phyloP scores from a whole-genome alignment of 2,888 invertebrate genomes.

The Melolontha melolontha region DNA sequence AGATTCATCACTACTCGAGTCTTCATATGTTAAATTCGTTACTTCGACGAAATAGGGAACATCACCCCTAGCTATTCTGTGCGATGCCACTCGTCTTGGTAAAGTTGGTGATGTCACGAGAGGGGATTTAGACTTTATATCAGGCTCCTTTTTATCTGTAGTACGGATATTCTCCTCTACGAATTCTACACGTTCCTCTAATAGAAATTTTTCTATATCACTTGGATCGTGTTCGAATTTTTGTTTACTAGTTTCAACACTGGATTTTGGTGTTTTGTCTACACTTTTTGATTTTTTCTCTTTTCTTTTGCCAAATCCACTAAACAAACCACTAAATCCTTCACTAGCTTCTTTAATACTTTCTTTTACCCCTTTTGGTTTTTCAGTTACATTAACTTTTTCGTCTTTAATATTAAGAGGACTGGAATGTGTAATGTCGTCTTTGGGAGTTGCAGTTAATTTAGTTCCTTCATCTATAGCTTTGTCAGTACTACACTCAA shows the following conservation, averaged over 20 bases:
- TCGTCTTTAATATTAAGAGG: slow-evolving; percentile 44
- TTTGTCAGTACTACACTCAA: no score
- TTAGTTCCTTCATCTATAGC: background rate
- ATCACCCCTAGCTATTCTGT: slow-evolving; percentile 58
- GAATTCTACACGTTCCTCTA: slow-evolving; percentile 47
- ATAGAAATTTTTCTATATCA: slow-evolving; percentile 41
- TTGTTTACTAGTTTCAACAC: slow-evolving; percentile 1
- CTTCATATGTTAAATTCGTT: slow-evolving; percentile 55
- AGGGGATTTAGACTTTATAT: slow-evolving; percentile 45
- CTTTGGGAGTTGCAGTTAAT: background rate
- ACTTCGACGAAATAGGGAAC: slow-evolving; percentile 62
- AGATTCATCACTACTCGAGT: slow-evolving; percentile 56
- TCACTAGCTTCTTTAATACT: slow-evolving; percentile 18
- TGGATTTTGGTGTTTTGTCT: background rate
- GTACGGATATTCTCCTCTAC: slow-evolving; percentile 9
- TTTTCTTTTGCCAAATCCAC: slow-evolving; percentile 39
- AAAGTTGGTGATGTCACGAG: slow-evolving; percentile 63
- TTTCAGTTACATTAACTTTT: slow-evolving; percentile 46
- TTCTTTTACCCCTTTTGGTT: slow-evolving; percentile 47
- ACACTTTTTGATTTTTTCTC: slow-evolving; percentile 30
- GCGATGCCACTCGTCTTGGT: slow-evolving; percentile 60
- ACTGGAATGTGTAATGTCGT: slow-evolving; percentile 44
- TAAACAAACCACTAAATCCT: slow-evolving; percentile 19
- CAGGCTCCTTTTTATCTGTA: background rate
- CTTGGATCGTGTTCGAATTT: background rate